Evolutionary conservation across 2,797 vertebrate genomes (phyloP), one percentile per base, ranked within the genome.

Genomic region (Antennarius maculatus): DNA sequence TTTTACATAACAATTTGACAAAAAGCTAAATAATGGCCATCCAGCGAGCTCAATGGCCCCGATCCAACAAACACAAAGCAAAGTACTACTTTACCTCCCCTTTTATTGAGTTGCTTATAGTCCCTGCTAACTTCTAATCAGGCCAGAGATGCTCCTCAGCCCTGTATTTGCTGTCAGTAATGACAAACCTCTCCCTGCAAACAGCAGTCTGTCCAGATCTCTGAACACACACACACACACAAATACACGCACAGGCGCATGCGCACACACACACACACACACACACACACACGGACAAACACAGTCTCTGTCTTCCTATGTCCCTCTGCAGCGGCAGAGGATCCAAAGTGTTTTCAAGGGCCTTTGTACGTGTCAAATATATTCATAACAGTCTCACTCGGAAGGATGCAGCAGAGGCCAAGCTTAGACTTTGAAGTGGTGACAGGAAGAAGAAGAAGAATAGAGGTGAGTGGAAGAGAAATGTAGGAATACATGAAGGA

Each of bases 131-230:
- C 83, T 76, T 92, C 67, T 91, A 90, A 93, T 92, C 88, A 89
- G 82, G 78, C 87, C 80, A 76, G 82, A 79, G 86, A 79, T 84
- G 78, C 82, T 90, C 66, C 75, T 74, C 76, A 71, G 79, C 78
- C 89, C 87, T 88, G 83, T 83, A 88, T 87, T 91, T 91, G 82
- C 86, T 23, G 31, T 80, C 79, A 66, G 73, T 90, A 93, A 94
- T 93, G 87, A 93, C 90, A 92, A 88, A 86, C 83, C 74, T 78
- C 77, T 72, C 52, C 62, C 71, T 82, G 69, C 60, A 37, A 66
- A 17, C 80, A 80, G 61, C 70, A 78, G 76, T 66, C 76, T 67
- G 73, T 31, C 56, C 70, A 79, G 71, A 56, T 65, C 77, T 80
- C 63, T 80, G 79, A 81, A 71, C 76, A 60, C 73, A 71, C 58